A percentile compares a stretch with the other conserved stretches of the same genome.
Evolutionary conservation across 2,888 invertebrate species (phyloP).

Genomic region (Chrysotoxum bicinctum): DNA sequence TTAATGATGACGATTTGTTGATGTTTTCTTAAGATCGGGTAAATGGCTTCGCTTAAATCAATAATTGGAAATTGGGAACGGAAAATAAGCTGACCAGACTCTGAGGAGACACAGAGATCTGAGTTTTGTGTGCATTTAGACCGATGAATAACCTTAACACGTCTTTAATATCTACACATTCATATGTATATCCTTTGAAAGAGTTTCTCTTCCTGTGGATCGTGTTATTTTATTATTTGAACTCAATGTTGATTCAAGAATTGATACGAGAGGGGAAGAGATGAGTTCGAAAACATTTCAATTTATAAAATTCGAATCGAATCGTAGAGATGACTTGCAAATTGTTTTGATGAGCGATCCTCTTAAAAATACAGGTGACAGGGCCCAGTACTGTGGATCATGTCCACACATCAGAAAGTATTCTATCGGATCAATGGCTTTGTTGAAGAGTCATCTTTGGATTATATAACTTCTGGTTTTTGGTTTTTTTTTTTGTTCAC

Average conservation of each 20-base stretch:
- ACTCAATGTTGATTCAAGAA: slow-evolving; percentile 23
- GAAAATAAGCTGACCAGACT: slow-evolving; percentile 61
- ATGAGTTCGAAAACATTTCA: slow-evolving; percentile 40
- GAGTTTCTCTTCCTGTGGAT: slow-evolving; percentile 64
- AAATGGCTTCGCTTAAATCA: slow-evolving; percentile 75
- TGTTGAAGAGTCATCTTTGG: slow-evolving; percentile 53
- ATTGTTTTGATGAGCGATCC: slow-evolving; percentile 49
- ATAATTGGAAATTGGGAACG: slow-evolving; percentile 65
- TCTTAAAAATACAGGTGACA: slow-evolving; percentile 63
- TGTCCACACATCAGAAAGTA: background rate
- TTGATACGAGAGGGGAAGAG: slow-evolving; percentile 6
- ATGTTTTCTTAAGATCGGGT: slow-evolving; percentile 80
- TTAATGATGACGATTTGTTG: slow-evolving; percentile 81
- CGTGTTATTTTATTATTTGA: slow-evolving; percentile 53
- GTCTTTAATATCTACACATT: background rate
- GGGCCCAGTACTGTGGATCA: background rate
- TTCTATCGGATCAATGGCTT: slow-evolving; percentile 25
- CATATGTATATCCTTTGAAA: slow-evolving; percentile 41
- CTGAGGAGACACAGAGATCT: slow-evolving; percentile 42
- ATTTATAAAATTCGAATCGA: slow-evolving; percentile 46
- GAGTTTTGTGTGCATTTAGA: slow-evolving; percentile 20
- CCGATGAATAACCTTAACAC: slow-evolving; percentile 28
- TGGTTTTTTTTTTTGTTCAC: slow-evolving; percentile 30
- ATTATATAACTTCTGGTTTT: slow-evolving; percentile 69
- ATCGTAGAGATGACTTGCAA: slow-evolving; percentile 61